Conservation (phyloP, 2,797 vertebrate species). For the Halcyon badia region DNA sequence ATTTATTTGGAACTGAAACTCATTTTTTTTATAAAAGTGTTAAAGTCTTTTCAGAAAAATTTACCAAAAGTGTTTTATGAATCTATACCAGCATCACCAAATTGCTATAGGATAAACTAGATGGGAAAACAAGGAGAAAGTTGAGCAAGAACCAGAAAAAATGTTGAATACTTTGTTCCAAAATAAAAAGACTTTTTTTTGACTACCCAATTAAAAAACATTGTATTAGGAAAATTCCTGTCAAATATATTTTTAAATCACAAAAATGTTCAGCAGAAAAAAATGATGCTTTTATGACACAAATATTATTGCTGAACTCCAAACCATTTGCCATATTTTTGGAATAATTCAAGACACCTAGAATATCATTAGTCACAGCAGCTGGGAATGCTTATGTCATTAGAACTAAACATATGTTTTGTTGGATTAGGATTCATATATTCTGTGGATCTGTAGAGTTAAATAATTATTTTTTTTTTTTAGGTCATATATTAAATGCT, state of each 20-base stretch:
- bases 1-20: not conserved
- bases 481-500: not conserved
- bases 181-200: not conserved
- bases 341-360: not conserved
- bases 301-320: not conserved
- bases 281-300: not conserved
- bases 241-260: not conserved
- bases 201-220: not conserved
- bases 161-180: not conserved
- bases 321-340: not conserved
- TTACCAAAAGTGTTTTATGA: not conserved
- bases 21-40: not conserved
- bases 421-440: slow-evolving; percentile 8
- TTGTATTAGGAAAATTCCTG: not conserved
- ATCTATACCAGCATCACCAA: not conserved
- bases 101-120: not conserved
- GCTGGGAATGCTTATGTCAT: slow-evolving; percentile 39
- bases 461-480: not conserved
- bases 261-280: not conserved
- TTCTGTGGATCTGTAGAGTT: not conserved
- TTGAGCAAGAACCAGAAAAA: not conserved
- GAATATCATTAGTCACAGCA: slow-evolving; percentile 44
- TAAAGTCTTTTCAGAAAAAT: not conserved
- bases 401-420: slow-evolving; percentile 48
- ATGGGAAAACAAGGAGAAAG: not conserved